phyloP scores from a whole-genome alignment of 2,797 vertebrate species.

The Avahi laniger region DNA sequence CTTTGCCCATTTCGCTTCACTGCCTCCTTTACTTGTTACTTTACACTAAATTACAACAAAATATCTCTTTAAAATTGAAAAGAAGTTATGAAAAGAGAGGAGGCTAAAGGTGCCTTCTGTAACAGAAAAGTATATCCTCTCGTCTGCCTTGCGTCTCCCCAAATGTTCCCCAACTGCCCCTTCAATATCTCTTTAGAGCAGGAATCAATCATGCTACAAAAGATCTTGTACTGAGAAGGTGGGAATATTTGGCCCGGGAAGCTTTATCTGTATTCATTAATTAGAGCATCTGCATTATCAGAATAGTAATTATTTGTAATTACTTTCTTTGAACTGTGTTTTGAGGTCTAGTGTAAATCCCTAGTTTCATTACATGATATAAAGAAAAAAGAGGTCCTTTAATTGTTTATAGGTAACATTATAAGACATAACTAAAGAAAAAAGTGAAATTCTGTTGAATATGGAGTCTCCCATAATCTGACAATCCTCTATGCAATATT shows the following conservation, averaged over 20 bases:
- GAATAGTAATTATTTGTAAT: background rate
- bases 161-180: background rate
- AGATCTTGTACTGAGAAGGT: background rate
- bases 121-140: background rate
- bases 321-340: background rate
- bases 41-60: background rate
- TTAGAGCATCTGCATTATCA: background rate
- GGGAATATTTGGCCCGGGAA: background rate
- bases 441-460: background rate
- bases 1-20: background rate
- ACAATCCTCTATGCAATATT: background rate
- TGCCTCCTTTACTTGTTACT: background rate
- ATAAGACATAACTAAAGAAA: background rate
- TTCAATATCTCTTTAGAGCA: background rate
- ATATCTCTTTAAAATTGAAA: background rate
- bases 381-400: conserved; percentile 13
- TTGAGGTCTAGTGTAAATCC: background rate
- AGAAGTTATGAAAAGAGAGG: background rate
- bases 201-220: background rate
- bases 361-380: background rate
- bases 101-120: background rate
- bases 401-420: background rate
- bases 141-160: background rate
- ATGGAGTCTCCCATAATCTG: background rate
- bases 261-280: background rate